A percentile compares a stretch with the other conserved stretches of the same genome.
Conservation (phyloP, 2,797 vertebrate species). For the Babyrousa celebensis region DNA sequence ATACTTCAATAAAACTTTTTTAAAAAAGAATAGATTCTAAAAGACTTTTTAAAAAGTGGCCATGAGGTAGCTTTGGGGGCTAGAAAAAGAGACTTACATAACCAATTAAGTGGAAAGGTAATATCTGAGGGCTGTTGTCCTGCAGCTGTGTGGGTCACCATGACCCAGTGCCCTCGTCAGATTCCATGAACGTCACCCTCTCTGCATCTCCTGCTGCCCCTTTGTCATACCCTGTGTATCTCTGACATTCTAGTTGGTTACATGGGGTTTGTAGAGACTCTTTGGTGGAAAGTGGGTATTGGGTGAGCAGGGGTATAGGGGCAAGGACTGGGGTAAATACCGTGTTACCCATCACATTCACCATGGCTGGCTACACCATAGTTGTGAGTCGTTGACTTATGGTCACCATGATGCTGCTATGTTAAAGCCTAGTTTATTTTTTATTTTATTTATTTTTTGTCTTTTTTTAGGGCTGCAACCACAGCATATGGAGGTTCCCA, state of each 20-base stretch:
- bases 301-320: not conserved
- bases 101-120: not conserved
- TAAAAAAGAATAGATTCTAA: too few species aligned
- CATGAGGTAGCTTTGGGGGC: not conserved
- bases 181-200: not conserved
- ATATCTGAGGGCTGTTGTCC: not conserved
- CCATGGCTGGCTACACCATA: not conserved
- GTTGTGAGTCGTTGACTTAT: not conserved
- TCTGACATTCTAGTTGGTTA: not conserved
- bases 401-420: not conserved
- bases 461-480: too few species aligned
- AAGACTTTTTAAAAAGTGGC: not conserved
- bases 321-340: not conserved
- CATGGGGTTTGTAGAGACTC: not conserved
- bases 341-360: not conserved
- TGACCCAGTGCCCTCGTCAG: not conserved
- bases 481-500: too few species aligned
- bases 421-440: not conserved
- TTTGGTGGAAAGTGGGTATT: not conserved
- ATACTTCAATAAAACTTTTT: too few species aligned
- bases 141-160: not conserved
- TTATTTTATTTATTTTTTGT: too few species aligned
- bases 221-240: not conserved
- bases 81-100: not conserved
- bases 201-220: not conserved